Conservation (phyloP, 2,113 vertebrate genomes). For the Gnathonemus longibarbis region DNA sequence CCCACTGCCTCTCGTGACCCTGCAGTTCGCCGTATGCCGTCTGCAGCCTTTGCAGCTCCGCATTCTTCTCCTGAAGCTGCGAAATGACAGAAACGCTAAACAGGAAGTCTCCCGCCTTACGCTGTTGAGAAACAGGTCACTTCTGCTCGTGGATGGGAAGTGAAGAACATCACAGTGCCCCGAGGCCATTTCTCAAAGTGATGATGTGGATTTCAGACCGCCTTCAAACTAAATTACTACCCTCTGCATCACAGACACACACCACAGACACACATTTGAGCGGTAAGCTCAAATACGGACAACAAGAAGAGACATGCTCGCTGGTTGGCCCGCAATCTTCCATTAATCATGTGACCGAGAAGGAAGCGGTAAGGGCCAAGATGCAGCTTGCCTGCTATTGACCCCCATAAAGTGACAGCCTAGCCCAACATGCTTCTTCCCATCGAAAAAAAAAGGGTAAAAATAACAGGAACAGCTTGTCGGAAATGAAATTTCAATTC, state of each 20-base stretch:
- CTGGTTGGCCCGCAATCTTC: neutral
- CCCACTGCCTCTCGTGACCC: slow-evolving; percentile 7
- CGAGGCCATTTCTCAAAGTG: neutral
- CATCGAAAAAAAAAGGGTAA: slow-evolving; percentile 46
- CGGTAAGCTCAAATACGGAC: neutral
- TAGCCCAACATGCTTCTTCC: slow-evolving; percentile 40
- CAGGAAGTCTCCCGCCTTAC: neutral
- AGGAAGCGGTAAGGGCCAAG: neutral
- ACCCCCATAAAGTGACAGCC: slow-evolving; percentile 36
- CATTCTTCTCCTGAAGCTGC: slow-evolving; percentile 22
- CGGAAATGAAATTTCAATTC: slow-evolving; percentile 66
- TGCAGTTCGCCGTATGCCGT: slow-evolving; percentile 13
- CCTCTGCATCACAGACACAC: neutral
- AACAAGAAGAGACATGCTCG: neutral
- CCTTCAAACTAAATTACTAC: neutral
- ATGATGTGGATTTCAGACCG: neutral
- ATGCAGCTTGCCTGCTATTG: slow-evolving; percentile 27
- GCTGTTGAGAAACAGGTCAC: neutral
- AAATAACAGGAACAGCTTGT: slow-evolving; percentile 65
- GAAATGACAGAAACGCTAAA: neutral
- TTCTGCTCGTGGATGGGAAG: slow-evolving; percentile 5
- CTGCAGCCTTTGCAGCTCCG: slow-evolving; percentile 19
- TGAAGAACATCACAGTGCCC: neutral
- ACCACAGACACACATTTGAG: neutral
- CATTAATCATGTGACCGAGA: neutral